Evolutionary conservation across 2,888 invertebrate species (phyloP), one percentile per base, ranked within the genome.

Genomic region (Lepidonotus clava): DNA sequence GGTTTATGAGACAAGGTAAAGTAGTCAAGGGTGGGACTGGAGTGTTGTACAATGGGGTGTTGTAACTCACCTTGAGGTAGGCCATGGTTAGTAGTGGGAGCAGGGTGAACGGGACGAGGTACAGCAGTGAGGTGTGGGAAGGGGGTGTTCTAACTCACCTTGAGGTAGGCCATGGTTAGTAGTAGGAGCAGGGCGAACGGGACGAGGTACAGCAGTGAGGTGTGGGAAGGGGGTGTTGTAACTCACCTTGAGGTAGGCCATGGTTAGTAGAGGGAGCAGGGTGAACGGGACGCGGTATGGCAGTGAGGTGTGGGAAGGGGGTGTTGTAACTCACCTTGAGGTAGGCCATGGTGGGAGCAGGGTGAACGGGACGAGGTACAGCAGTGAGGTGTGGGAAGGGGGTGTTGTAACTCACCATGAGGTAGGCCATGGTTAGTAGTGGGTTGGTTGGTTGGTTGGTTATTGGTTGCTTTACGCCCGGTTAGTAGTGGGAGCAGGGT

Each of bases 261-360:
- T 99, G 91, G 98, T 97, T 92, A 99, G 96, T 90, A 99, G 96
- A 91, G 99, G 99, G 95, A 99, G 96, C 94, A 99, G 96, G 93
- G 98, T 99, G 95, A 99, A 99, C 93, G 99, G 99, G 94, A 99
- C 99, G 93, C 99, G 96, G 95, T 99, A 99, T 87, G 99, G 96
- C 92, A 99, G 96, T 91, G 99, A 99, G 89, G 99, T 99, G 95
- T 99, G 99, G 90, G 99, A n/a, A n/a, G 46, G 46, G 18, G 46
- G 46, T 8, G 8, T 8, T 11, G 46, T 46, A 46, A 14, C 92
- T 92, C 95, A 98, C 98, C 96, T 98, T 98, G 91, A 99, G 96
- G 95, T 99, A 99, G 90, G 99, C 99, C 98, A 99, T 99, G 91
- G 98, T 97, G 92, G 99, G 95, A 99, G 96, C 94, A 99, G 96